A percentile compares a stretch with the other conserved stretches of the same genome.
phyloP scores from a whole-genome alignment of 2,888 invertebrate species.

The Dolomedes plantarius region DNA sequence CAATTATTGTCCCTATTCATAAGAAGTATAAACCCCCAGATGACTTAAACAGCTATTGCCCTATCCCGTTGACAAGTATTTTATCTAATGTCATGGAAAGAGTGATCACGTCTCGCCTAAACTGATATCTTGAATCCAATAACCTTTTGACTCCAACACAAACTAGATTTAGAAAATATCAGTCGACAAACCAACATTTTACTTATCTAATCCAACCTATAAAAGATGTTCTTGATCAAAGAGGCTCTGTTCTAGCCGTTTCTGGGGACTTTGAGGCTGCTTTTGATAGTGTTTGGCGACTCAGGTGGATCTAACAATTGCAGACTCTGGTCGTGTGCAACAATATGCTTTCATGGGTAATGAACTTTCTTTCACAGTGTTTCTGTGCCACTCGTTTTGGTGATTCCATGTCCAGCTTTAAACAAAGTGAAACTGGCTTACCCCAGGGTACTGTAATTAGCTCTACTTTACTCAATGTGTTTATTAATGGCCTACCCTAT shows the following conservation, averaged over 20 bases:
- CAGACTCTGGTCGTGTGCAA: background rate
- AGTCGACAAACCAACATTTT: background rate
- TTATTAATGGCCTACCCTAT: conserved; percentile 15
- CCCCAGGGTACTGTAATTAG: too few relatives aligned
- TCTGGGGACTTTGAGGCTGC: conserved; percentile 6
- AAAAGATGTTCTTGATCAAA: conserved; percentile 10
- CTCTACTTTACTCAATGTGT: conserved; percentile 12
- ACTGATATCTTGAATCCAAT: too few relatives aligned
- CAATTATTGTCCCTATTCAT: too few relatives aligned
- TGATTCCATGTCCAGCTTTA: too few relatives aligned
- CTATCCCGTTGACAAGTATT: background rate
- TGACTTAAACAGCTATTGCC: background rate
- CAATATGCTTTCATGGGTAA: conserved; percentile 8
- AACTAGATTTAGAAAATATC: conserved; percentile 17
- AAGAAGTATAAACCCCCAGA: background rate
- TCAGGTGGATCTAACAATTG: background rate
- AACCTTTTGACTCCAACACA: too few relatives aligned
- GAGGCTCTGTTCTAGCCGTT: conserved; percentile 15
- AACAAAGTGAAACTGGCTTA: too few relatives aligned
- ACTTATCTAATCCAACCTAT: conserved; percentile 4
- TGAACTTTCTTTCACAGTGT: too few relatives aligned
- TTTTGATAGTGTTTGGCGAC: conserved; percentile 25
- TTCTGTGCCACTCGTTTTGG: too few relatives aligned
- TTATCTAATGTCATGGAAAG: conserved; percentile 9
- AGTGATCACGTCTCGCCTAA: background rate